Evolutionary conservation across 1,140 invertebrate genomes (phyloP), one percentile per base, ranked within the genome.

Genomic region (Pogonomyrmex barbatus): DNA sequence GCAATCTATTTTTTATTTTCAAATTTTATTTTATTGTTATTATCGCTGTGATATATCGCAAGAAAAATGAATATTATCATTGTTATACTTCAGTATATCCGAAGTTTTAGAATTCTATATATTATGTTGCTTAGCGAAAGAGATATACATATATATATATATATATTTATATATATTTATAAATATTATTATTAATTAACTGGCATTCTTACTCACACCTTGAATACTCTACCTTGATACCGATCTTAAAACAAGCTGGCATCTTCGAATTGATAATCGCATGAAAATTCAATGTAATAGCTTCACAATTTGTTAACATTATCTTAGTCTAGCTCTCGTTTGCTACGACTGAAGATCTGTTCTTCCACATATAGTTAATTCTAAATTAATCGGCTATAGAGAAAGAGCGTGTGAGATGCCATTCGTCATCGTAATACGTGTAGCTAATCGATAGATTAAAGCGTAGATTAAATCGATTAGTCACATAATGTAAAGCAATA

Each of bases 291-390:
- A 86, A 82, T 86, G 86, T 89, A 79, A 87, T 78, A 87, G 78
- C 86, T 89, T 89, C 76, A 82, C 68, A 47, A 89, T 89, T 83
- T 89, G 88, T 89, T 89, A 78, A 89, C 58, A 89, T 86, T 50
- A 63, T 89, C 79, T 89, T 89, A 89, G 88, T 89, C 87, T 91
- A 91, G 84, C 89, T 93, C 91, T 75, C 60, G 82, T 93, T 94
- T 83, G 90, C 89, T 92, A 91, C 81, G 91, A 93, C 91, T 92
- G 89, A 93, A 92, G 85, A 88, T 94, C 88, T 92, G 93, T 92
- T 94, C 93, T 94, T 94, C 94, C 94, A 81, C 77, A 92, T 89
- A 91, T 92, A 94, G 91, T 89, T 93, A 92, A 93, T 94, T 94
- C 91, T 93, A 93, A 93, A 92, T 67, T 93, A 92, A 91, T 93